phyloP scores from a whole-genome alignment of 2,888 invertebrate species.

The Drosophila neutralis region DNA sequence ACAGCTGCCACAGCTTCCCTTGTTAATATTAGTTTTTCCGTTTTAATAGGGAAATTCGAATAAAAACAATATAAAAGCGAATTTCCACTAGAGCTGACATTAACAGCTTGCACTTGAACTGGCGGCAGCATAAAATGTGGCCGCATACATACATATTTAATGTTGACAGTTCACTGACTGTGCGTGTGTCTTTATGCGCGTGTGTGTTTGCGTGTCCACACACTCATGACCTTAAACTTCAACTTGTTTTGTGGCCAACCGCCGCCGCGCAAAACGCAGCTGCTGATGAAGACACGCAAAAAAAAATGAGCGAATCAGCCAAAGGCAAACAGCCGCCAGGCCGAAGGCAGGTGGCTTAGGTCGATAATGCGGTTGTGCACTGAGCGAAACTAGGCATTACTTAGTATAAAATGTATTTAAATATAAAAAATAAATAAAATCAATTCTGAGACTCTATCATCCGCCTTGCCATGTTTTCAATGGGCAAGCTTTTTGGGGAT shows the following conservation, averaged over 20 bases:
- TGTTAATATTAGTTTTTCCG: background rate
- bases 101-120: slow-evolving; percentile 64
- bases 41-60: slow-evolving; percentile 17
- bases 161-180: slow-evolving; percentile 63
- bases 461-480: background rate
- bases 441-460: background rate
- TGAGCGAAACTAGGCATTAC: slow-evolving; percentile 26
- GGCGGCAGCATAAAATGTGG: slow-evolving; percentile 59
- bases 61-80: slow-evolving; percentile 13
- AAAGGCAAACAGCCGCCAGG: slow-evolving; percentile 68
- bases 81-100: slow-evolving; percentile 44
- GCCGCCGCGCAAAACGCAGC: slow-evolving; percentile 50
- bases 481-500: background rate
- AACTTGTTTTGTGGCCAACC: slow-evolving; percentile 57
- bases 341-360: slow-evolving; percentile 40
- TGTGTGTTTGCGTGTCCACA: slow-evolving; percentile 32
- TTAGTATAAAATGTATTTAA: background rate
- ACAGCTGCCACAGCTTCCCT: slow-evolving; percentile 47
- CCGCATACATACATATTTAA: slow-evolving; percentile 57
- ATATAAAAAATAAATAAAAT: background rate
- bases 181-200: slow-evolving; percentile 28
- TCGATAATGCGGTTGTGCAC: slow-evolving; percentile 36
- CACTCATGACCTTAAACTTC: slow-evolving; percentile 79
- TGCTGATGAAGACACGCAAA: slow-evolving; percentile 63
- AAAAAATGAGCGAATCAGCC: slow-evolving; percentile 42